Evolutionary conservation across 2,113 vertebrate species (phyloP), one percentile per base, ranked within the genome.

Genomic region (Pungitius pungitius): DNA sequence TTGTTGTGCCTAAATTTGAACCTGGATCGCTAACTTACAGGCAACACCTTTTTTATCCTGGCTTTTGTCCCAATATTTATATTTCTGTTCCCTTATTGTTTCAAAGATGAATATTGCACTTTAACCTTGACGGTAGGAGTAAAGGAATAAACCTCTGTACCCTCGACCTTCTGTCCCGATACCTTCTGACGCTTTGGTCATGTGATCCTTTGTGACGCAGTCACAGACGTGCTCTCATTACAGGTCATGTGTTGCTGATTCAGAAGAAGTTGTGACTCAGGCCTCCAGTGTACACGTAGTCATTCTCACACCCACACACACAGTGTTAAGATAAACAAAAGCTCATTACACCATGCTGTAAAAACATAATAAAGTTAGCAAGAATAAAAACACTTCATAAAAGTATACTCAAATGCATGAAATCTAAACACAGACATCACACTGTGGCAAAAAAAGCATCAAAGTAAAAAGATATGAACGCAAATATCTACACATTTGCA

Each of bases 221-320:
- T 51, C 62, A 77, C 78, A 12, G 17, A 65, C 52, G 55, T 62
- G 74, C 76, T 18, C 35, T 72, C 20, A 55, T 66, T 68, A 71
- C 52, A 77, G 47, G 64, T 87, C 78, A 85, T 80, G 71, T 60
- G 78, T 27, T 75, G 37, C 74, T 83, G 73, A 85, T 76, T 88
- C 85, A 84, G 43, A 80, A 80, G 35, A 73, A 24, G 74, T 73
- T 71, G 52, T 73, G 49, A 80, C 27, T 75, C 26, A 69, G 43
- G 22, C 51, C 20, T 43, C 22, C 12, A 30, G 69, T 39, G 54
- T 43, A 45, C 61, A 63, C 45, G 62, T 4, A 70, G 61, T 61
- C 8, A 55, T 66, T 10, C 20, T 35, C 15, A 35, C 2, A 58
- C 3, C 22, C 59, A 24, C 11, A 26, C 52, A 24, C 27, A 15